Percentiles rank a stretch among this genome's conserved stretches.
Evolutionary conservation across 2,113 vertebrate species (phyloP).

Genomic region (Platanista minor): DNA sequence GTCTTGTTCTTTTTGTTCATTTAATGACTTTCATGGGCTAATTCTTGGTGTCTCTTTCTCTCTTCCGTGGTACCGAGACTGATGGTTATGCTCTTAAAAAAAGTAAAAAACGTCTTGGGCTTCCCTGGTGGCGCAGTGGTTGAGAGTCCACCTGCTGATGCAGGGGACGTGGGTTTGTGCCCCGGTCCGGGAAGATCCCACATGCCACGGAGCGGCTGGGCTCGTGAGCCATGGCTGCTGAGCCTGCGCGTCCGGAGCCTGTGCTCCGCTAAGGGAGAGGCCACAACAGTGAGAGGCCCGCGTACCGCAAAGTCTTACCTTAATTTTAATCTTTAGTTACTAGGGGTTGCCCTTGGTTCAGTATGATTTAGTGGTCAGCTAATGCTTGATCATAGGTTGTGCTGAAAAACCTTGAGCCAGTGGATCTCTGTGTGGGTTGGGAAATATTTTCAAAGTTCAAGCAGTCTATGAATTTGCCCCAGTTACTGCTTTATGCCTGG

Average conservation of each 20-base stretch:
- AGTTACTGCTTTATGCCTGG: not conserved
- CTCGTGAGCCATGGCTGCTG: too few species aligned
- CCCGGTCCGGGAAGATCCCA: too few species aligned
- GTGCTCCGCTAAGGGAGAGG: too few species aligned
- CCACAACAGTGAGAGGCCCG: too few species aligned
- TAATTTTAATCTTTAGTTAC: not conserved
- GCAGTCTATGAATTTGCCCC: not conserved
- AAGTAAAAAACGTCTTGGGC: not conserved
- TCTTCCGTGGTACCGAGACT: not conserved
- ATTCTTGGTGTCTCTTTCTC: not conserved
- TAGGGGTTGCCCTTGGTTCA: not conserved
- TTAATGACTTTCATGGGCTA: not conserved
- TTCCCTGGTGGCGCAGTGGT: too few species aligned
- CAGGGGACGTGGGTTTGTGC: too few species aligned
- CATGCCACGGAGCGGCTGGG: too few species aligned
- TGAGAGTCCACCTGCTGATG: too few species aligned
- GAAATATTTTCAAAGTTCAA: conserved; percentile 12
- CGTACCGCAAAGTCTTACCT: not conserved
- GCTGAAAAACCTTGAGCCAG: not conserved
- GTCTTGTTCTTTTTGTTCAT: not conserved
- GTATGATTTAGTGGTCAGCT: not conserved
- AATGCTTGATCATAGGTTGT: not conserved
- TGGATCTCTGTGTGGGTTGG: not conserved
- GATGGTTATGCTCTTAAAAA: not conserved
- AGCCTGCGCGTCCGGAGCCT: too few species aligned